A percentile compares a stretch with the other conserved stretches of the same genome.
phyloP scores from a whole-genome alignment of 2,888 invertebrate genomes.

The Anthophora plumipes region DNA sequence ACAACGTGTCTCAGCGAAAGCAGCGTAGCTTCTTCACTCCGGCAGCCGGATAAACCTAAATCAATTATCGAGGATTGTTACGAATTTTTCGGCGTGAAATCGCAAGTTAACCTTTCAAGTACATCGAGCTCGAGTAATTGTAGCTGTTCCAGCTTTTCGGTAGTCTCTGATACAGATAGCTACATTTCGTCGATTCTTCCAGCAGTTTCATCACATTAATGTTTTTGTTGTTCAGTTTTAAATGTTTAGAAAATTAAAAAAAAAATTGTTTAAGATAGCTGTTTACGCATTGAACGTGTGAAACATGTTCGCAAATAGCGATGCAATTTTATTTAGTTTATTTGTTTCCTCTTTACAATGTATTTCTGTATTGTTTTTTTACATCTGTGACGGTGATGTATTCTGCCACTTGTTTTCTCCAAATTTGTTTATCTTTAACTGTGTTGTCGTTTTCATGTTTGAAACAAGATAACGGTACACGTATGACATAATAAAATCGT shows the following conservation, averaged over 20 bases:
- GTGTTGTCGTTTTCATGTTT: neutral
- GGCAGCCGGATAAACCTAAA: neutral
- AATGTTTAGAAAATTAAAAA: too few species aligned
- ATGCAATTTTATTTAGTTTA: too few species aligned
- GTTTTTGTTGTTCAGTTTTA: neutral
- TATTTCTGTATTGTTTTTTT: too few species aligned
- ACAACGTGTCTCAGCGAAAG: constrained; percentile 67
- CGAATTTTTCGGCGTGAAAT: neutral
- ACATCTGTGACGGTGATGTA: too few species aligned
- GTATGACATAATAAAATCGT: neutral
- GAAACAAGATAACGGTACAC: neutral
- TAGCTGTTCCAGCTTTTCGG: neutral
- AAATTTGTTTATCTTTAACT: neutral
- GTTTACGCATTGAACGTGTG: neutral
- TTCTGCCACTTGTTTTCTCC: too few species aligned
- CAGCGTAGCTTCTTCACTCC: constrained; percentile 13
- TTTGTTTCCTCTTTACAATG: too few species aligned
- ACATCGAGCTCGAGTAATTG: neutral
- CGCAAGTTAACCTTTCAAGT: constrained; percentile 20
- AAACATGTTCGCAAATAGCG: too few species aligned
- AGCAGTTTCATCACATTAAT: neutral
- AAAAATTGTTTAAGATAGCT: neutral
- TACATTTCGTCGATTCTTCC: neutral
- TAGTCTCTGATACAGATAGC: neutral
- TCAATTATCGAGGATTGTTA: neutral